These are phyloP conservation scores for Limnephilus marmoratus DNA, from an alignment of 2,888 invertebrate genomes.

Conservation along the genomic window DNA sequence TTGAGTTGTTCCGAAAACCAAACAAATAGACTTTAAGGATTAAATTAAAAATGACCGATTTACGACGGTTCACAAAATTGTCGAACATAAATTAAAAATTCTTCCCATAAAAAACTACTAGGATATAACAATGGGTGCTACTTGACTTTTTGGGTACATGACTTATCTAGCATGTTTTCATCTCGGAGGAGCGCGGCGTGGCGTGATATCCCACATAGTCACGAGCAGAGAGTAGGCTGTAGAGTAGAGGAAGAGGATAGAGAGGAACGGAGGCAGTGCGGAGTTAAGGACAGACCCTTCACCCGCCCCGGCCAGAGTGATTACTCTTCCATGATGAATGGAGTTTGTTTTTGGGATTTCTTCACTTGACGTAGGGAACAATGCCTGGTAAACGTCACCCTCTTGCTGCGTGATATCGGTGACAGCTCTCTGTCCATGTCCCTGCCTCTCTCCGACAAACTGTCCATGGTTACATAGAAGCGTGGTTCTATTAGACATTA, in stretches of 20 bases:
- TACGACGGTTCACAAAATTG: too few relatives aligned
- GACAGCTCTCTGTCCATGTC: slow-evolving; percentile 22
- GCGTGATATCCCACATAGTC: neutral
- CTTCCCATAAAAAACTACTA: neutral
- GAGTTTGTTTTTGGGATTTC: slow-evolving; percentile 60
- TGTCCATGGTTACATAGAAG: neutral
- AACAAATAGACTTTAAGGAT: too few relatives aligned
- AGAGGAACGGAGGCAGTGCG: neutral
- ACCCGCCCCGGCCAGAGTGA: slow-evolving; percentile 46
- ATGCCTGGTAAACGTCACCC: slow-evolving; percentile 54
- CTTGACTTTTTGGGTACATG: neutral
- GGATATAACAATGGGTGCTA: neutral
- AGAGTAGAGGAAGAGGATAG: neutral
- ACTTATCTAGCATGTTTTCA: neutral
- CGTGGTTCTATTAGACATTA: neutral
- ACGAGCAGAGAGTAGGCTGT: neutral
- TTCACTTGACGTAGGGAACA: slow-evolving; percentile 57
- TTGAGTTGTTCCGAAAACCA: too few relatives aligned
- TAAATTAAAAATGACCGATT: too few relatives aligned
- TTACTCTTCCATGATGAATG: slow-evolving; percentile 60
- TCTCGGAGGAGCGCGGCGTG: neutral
- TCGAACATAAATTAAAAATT: too few relatives aligned
- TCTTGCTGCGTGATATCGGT: slow-evolving; percentile 38
- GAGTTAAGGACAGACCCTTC: neutral
- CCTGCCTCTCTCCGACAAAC: neutral